Conservation (phyloP, 2,888 invertebrate genomes). For the Adineta ricciae region DNA sequence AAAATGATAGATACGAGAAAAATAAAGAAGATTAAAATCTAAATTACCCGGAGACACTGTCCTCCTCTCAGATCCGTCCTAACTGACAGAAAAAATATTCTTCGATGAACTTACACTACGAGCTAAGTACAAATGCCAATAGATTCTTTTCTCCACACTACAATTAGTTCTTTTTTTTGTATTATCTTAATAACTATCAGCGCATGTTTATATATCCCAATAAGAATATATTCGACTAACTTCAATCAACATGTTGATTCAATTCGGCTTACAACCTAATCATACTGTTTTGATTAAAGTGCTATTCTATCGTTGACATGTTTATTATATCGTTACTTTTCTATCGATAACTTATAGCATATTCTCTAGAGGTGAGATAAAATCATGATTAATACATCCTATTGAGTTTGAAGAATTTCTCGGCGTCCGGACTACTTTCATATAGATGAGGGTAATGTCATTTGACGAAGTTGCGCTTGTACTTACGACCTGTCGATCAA, state of each 20-base stretch:
- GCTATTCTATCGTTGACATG: not conserved
- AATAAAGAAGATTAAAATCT: not conserved
- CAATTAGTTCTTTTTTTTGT: not conserved
- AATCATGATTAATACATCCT: not conserved
- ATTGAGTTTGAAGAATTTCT: not conserved
- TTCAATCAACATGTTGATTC: not conserved
- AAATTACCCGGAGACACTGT: not conserved
- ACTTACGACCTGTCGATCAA: not conserved
- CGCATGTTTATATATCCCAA: too few relatives aligned
- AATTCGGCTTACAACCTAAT: not conserved
- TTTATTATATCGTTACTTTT: not conserved
- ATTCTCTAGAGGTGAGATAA: not conserved
- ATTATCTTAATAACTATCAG: too few relatives aligned
- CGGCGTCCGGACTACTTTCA: not conserved
- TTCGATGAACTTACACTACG: not conserved
- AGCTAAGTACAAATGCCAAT: not conserved
- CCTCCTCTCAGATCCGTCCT: not conserved
- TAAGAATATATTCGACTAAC: too few relatives aligned
- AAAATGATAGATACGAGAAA: not conserved
- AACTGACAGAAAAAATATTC: too few relatives aligned
- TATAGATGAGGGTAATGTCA: not conserved
- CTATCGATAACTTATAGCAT: not conserved
- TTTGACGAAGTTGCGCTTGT: not conserved
- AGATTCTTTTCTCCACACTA: too few relatives aligned
- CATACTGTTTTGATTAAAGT: not conserved